Base-by-base conservation (phyloP, 1,140 invertebrate species). In the Eubasilissa regina region DNA sequence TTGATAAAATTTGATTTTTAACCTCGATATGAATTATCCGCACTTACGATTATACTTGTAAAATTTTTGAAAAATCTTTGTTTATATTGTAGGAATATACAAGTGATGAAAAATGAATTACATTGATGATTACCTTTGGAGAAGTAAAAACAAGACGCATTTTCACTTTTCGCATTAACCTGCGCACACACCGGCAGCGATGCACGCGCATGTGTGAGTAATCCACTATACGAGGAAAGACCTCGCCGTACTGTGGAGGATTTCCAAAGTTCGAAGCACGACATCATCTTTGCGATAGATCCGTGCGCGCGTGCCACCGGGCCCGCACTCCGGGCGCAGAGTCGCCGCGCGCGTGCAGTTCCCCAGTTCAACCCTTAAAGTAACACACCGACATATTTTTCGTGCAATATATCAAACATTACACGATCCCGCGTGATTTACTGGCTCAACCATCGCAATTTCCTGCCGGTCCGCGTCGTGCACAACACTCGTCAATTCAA, bases 391-490 rank as follows among this genome's bases (percentile, higher is more conserved):
- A 82, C 81, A 82, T 80, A 82, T 82, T 82, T 82, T 81, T 82
- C 79, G 74, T 77, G 78, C 81, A 82, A 82, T 82, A 82, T 82
- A 79, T 82, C 81, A 82, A 82, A 82, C 81, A 82, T 82, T 82
- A 82, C 81, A 82, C 78, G 81, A 75, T 70, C 76, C 75, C 35
- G 81, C 75, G 78, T 80, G 81, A 82, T 82, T 82, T 82, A 82
- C 79, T 76, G 75, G 66, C 62, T 82, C 78, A 82, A 82, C 81
- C 81, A 80, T 78, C 78, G 81, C 81, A 82, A 82, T 82, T 82
- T 82, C 81, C 81, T 82, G 78, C 81, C 76, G 77, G 73, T 77
- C 64, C 44, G n/a, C 8, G n/a, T 66, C 74, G 19, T 15, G 45
- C 45, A 45, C 45, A 68, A 47, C 64, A 45, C 45, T 45, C 43